Conservation (phyloP, 2,888 invertebrate genomes). For the Ceratothoa steindachneri region DNA sequence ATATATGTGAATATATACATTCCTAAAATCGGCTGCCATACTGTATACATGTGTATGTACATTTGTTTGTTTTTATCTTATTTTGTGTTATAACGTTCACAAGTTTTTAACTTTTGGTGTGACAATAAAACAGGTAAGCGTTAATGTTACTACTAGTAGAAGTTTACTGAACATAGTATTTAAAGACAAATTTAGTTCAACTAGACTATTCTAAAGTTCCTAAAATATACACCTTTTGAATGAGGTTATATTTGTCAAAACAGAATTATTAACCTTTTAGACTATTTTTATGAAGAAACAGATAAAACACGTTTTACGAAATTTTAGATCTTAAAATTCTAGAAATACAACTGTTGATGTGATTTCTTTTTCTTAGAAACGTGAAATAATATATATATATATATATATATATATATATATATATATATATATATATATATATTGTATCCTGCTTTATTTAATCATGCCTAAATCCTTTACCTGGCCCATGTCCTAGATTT, state of each 20-base stretch:
- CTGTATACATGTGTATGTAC: no score
- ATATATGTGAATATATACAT: no score
- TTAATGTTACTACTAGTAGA: background rate
- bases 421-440: background rate
- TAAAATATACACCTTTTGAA: background rate
- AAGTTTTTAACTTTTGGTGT: background rate
- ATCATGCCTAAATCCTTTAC: background rate
- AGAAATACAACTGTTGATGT: background rate
- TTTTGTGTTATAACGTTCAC: no score
- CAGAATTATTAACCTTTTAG: background rate
- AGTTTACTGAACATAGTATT: background rate
- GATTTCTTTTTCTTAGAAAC: background rate
- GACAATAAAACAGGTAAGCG: background rate
- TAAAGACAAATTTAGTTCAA: background rate
- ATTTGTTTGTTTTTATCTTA: no score
- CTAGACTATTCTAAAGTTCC: background rate
- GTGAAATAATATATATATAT: background rate
- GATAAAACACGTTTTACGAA: background rate
- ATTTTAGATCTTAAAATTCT: background rate
- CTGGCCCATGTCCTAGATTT: no score
- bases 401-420: background rate
- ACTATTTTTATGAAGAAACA: background rate
- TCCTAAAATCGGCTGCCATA: no score
- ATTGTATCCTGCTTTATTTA: background rate
- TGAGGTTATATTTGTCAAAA: background rate